Evolutionary conservation across 2,888 invertebrate genomes (phyloP), one percentile per base, ranked within the genome.

Genomic region (Athripsodes cinereus): DNA sequence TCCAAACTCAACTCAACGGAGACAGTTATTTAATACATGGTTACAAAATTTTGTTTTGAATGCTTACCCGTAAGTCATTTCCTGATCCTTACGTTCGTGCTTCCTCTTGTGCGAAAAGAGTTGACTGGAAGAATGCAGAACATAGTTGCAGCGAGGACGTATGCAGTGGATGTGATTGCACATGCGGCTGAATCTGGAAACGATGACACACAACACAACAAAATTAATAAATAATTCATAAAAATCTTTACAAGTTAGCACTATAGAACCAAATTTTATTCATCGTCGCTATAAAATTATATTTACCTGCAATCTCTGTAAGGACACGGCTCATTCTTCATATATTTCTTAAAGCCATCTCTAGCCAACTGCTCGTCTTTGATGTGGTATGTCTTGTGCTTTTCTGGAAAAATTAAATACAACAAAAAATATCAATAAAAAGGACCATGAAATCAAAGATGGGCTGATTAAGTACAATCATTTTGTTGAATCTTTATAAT

Each of bases 131-230:
- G 96, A 96, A 71, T 98, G 97, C 62, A 98, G 81, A 2, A 98
- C 96, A 72, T 96, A 97, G 72, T 89, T 91, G 78, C 98, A 98
- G 61, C 91, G 91, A 2, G 92, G 90, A 61, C 97, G 81, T 66
- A 98, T 96, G 78, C 98, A 98, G 76, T 98, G 98, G 65, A 97
- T 98, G 74, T 98, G 98, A 78, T 98, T 98, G 80, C 94, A 94
- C 51, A 95, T 91, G 59, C 90, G 85, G 40, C 96, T 96, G 74
- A 96, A 97, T 16, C 64, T 64, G 52, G 22, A 50, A 48, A 47
- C 13, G 13, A 31, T 11, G 31, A 8, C 11, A 31, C 11, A 8
- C 11, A 31, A 8, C 31, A n/a, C 11, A 31, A 8, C 11, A 11
- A 31, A 11, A 31, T 11, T 31, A 6, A 8, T 31, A 11, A 31